phyloP scores from a whole-genome alignment of 2,113 vertebrate species.

The Nothoprocta pentlandii region DNA sequence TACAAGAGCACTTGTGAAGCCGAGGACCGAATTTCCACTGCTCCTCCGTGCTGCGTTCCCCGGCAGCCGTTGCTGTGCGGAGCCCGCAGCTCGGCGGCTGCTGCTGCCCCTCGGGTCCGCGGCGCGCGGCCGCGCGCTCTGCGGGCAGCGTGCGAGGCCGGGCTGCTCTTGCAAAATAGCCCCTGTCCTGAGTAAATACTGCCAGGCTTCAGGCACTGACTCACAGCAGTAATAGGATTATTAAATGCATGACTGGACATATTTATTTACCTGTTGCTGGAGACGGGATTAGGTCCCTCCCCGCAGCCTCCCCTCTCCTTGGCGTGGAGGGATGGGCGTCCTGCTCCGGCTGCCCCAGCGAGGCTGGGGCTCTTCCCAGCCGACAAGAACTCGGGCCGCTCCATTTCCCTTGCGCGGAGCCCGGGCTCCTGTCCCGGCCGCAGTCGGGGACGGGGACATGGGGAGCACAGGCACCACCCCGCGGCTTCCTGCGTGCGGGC shows the following conservation, averaged over 20 bases:
- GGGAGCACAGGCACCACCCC: background rate
- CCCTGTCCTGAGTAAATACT: background rate
- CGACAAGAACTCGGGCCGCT: accelerated
- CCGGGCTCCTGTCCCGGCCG: accelerated
- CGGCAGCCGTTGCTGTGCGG: accelerated
- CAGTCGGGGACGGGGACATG: accelerated
- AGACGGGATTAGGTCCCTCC: background rate
- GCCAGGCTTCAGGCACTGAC: conserved; percentile 37
- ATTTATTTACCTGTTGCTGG: background rate
- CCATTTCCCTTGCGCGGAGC: background rate
- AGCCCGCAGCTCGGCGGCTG: background rate
- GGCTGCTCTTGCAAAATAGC: background rate
- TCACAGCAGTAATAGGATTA: background rate
- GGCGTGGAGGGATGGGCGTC: background rate
- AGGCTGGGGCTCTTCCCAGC: background rate
- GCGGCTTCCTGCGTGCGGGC: accelerated
- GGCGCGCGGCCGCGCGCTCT: background rate
- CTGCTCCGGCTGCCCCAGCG: accelerated
- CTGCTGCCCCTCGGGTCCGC: background rate
- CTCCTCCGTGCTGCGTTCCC: background rate
- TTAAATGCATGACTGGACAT: background rate
- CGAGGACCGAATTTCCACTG: accelerated
- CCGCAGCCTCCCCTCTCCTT: accelerated
- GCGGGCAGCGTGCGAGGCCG: accelerated
- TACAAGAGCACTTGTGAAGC: background rate